Base-by-base conservation (phyloP, 2,113 vertebrate species). In the Gopherus evgoodei region DNA sequence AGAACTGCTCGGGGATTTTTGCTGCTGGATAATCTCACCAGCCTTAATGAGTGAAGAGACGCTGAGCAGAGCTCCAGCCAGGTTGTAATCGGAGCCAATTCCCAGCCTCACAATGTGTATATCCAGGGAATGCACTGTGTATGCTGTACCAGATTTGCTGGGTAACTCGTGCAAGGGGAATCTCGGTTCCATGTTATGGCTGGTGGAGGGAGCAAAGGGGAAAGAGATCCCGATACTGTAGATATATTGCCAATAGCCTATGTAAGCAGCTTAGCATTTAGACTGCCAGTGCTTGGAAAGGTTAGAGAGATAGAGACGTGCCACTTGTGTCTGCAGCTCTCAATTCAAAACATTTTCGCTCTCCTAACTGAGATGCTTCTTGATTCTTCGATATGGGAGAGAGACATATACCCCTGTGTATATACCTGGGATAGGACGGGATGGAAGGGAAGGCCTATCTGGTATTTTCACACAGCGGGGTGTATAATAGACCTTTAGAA, bases 261-360 rank as follows among this genome's bases (percentile, higher is more conserved):
- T 16, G 89, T 97, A 96, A 97, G 96, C 96, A 76, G 96, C 97
- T 97, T 96, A 91, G 86, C 10, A 0, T 44, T 87, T 50, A 7
- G 78, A 6, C 91, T 82, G 91, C 42, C 84, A 12, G 94, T 6
- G 62, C 92, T 72, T 1, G 78, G 84, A 76, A 65, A 62, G 90
- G 91, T 16, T 38, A 29, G 92, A 19, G 56, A 53, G 53, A 62
- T 29, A 88, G 89, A 25, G 53, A 44, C 6, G 3, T 2, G 8
- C 21, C 2, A 53, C 85, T 42, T 25, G 38, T 2, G 88, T 85
- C 16, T 17, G 47, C 83, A 53, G 80, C 21, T 57, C 75, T 10
- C 42, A 44, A 81, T 78, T 44, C 1, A 1, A 88, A 86, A 52
- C 85, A 5, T 38, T 2, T 0, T 62, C 9, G 35, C 65, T 27